Conservation (phyloP, 2,797 vertebrate genomes). For the Adelosebastes latens region DNA sequence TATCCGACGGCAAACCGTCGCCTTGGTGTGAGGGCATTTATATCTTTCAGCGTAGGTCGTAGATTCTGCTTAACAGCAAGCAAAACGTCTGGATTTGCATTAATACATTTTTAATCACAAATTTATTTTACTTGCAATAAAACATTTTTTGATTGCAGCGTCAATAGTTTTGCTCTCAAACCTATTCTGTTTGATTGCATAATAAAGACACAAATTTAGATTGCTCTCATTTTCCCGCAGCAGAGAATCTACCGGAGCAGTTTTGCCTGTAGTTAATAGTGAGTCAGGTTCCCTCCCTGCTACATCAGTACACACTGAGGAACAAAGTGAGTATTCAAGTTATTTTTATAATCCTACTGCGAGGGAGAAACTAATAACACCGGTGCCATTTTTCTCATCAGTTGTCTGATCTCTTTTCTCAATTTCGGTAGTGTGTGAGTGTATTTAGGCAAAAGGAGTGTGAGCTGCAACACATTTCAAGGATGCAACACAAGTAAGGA, state of each 20-base stretch:
- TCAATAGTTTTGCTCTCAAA: no score
- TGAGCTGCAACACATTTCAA: constrained; percentile 50
- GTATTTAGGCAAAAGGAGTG: constrained; percentile 26
- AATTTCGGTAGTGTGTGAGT: constrained; percentile 16
- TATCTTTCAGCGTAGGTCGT: no score
- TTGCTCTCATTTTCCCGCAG: background rate
- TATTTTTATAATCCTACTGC: constrained; percentile 7
- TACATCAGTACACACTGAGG: constrained; percentile 26
- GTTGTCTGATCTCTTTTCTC: background rate
- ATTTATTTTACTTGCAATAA: no score
- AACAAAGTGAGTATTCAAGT: background rate
- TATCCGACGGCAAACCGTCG: no score
- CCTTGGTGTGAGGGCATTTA: no score
- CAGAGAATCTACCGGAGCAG: constrained; percentile 25
- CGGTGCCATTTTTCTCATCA: constrained; percentile 16
- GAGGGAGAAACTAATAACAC: constrained; percentile 20
- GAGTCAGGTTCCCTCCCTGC: constrained; percentile 22
- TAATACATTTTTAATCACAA: no score
- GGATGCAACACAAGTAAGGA: constrained; percentile 44
- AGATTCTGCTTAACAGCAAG: no score
- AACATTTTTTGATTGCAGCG: no score
- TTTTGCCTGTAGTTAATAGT: constrained; percentile 18
- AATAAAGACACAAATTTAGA: constrained; percentile 15
- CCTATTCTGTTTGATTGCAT: no score
- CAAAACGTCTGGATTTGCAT: no score